phyloP scores from a whole-genome alignment of 2,888 invertebrate genomes.

The Drosophila neotestacea region DNA sequence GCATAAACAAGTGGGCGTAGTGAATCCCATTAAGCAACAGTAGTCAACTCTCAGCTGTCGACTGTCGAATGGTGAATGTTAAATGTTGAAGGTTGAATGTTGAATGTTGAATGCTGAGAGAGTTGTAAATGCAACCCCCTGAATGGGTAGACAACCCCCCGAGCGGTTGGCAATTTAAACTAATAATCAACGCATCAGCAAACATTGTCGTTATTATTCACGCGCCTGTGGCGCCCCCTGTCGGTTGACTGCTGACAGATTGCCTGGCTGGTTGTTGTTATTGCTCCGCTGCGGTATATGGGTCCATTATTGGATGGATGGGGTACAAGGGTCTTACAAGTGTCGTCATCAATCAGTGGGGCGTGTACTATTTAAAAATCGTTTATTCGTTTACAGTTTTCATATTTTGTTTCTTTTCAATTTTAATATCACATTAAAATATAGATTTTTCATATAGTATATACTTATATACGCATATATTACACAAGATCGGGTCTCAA shows the following conservation, averaged over 20 bases:
- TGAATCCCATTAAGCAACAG: conserved; percentile 73
- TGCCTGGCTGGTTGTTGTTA: conserved; percentile 33
- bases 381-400: conserved; percentile 68
- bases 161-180: conserved; percentile 78
- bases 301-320: conserved; percentile 9
- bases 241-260: conserved; percentile 67
- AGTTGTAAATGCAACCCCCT: conserved; percentile 13
- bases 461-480: conserved; percentile 56
- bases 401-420: conserved; percentile 41
- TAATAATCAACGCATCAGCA: conserved; percentile 84
- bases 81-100: background rate
- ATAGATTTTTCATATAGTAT: conserved; percentile 45
- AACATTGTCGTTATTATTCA: conserved; percentile 82
- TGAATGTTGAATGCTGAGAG: background rate
- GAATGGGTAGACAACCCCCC: conserved; percentile 45
- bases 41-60: conserved; percentile 17
- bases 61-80: conserved; percentile 13
- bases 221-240: conserved; percentile 57
- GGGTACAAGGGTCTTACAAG: conserved; percentile 43
- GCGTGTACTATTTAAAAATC: conserved; percentile 61
- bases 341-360: conserved; percentile 66
- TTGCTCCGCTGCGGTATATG: background rate
- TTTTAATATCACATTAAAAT: conserved; percentile 75
- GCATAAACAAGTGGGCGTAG: conserved; percentile 84
- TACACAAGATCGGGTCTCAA: conserved; percentile 64